Base-by-base conservation (phyloP, 2,888 invertebrate genomes). In the Capitulum mitella region DNA sequence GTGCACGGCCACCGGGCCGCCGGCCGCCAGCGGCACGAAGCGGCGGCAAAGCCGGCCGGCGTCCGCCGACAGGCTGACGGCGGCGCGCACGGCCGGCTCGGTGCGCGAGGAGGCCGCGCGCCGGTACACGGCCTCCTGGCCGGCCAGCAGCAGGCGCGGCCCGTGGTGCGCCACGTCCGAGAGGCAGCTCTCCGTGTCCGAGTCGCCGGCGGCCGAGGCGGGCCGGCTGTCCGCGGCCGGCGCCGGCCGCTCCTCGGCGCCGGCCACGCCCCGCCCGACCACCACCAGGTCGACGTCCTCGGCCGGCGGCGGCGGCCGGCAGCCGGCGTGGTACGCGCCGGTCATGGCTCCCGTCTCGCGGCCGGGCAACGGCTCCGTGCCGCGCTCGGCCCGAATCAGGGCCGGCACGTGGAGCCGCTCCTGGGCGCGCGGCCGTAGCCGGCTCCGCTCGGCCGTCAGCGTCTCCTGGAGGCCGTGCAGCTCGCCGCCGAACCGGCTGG, bases 81-180 rank as follows among this genome's bases (percentile, higher is more conserved):
- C 26, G 34, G 76, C 43, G 46, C 29, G 10, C 32, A 43, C 40
- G 77, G 75, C 34, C 58, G 32, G 40, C 29, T 22, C n/a, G 19
- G 48, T 43, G 34, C 40, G 46, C n/a, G 43, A 34, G 77, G 61
- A 48, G 32, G 32, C 54, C 32, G 75, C 29, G 19, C 51, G 61
- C 34, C 74, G 78, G 46, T 34, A 54, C 34, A 61, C 61, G 58
- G 78, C 75, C 51, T 48, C 51, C 32, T 40, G 54, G 22, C 70
- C 77, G 54, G 70, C 46, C 70, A 48, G 58, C 48, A 70, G 74
- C 51, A 46, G 58, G 54, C 70, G 70, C 37, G 74, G 58, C n/a
- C 51, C 43, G 40, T 26, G 26, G 40, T 22, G 22, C 8, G 37
- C 48, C 43, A 12, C 34, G 26, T 29, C 54, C 1, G 34, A 64